A percentile compares a stretch with the other conserved stretches of the same genome.
phyloP scores from a whole-genome alignment of 2,888 invertebrate genomes.

The Drosophila demipolita region DNA sequence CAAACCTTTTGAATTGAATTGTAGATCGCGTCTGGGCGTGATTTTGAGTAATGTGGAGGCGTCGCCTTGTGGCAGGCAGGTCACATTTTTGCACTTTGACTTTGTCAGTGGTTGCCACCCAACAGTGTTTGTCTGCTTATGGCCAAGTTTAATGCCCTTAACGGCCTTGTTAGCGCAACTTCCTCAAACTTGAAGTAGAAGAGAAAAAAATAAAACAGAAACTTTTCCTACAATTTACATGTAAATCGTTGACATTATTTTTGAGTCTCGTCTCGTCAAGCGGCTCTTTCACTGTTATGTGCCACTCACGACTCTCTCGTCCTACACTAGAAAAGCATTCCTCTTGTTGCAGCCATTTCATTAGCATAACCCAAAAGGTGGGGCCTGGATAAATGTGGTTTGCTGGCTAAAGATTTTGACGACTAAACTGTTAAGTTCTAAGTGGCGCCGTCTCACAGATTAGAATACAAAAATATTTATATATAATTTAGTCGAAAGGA shows the following conservation, averaged over 20 bases:
- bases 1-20: constrained; percentile 62
- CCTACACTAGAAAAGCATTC: constrained; percentile 54
- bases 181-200: constrained; percentile 41
- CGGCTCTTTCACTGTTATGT: constrained; percentile 60
- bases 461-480: constrained; percentile 14
- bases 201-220: not conserved
- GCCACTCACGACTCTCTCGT: constrained; percentile 63
- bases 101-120: constrained; percentile 44
- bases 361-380: constrained; percentile 55
- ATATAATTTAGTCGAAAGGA: not conserved
- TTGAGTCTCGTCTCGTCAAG: constrained; percentile 33
- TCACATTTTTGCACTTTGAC: constrained; percentile 79
- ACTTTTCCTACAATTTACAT: constrained; percentile 64
- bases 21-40: constrained; percentile 65
- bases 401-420: constrained; percentile 22
- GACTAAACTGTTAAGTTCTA: not conserved
- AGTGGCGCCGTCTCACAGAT: constrained; percentile 18
- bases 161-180: constrained; percentile 73
- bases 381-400: constrained; percentile 23
- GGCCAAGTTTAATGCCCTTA: constrained; percentile 63
- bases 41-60: constrained; percentile 77
- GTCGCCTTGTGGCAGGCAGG: constrained; percentile 41
- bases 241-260: constrained; percentile 74
- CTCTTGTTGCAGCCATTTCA: constrained; percentile 25
- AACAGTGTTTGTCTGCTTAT: not conserved